Evolutionary conservation across 23 tunicate species (phyloP).

Genomic region (Diplosoma virens): DNA sequence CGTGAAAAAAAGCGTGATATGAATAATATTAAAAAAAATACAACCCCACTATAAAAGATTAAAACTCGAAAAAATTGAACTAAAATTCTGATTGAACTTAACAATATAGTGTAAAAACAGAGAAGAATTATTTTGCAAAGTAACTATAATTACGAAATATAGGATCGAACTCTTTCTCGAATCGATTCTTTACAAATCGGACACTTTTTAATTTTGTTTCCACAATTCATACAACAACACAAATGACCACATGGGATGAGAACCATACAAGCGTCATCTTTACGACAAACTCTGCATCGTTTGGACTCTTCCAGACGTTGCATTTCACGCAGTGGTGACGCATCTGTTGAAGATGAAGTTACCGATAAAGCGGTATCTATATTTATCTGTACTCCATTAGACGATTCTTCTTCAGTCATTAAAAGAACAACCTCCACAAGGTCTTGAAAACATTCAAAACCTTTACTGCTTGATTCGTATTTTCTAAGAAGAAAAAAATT

Average conservation of each 20-base stretch:
- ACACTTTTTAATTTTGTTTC: constrained; percentile 13
- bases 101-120: too few relatives aligned
- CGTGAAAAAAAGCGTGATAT: too few relatives aligned
- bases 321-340: too few relatives aligned
- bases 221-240: constrained; percentile 37
- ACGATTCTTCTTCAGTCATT: too few relatives aligned
- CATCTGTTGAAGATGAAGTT: too few relatives aligned
- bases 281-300: constrained; percentile 46
- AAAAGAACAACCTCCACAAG: not conserved
- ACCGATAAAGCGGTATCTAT: too few relatives aligned
- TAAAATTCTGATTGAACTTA: too few relatives aligned
- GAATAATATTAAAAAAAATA: too few relatives aligned
- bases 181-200: constrained; percentile 34
- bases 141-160: constrained; percentile 14
- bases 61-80: too few relatives aligned
- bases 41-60: too few relatives aligned
- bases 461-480: not conserved
- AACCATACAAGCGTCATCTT: constrained; percentile 33
- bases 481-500: not conserved
- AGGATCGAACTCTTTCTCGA: constrained; percentile 19
- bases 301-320: constrained; percentile 31
- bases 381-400: too few relatives aligned
- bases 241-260: constrained; percentile 73
- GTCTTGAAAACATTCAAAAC: not conserved
- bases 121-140: too few relatives aligned